Conservation (phyloP, 2,888 invertebrate species). For the Temnothorax unifasciatus region DNA sequence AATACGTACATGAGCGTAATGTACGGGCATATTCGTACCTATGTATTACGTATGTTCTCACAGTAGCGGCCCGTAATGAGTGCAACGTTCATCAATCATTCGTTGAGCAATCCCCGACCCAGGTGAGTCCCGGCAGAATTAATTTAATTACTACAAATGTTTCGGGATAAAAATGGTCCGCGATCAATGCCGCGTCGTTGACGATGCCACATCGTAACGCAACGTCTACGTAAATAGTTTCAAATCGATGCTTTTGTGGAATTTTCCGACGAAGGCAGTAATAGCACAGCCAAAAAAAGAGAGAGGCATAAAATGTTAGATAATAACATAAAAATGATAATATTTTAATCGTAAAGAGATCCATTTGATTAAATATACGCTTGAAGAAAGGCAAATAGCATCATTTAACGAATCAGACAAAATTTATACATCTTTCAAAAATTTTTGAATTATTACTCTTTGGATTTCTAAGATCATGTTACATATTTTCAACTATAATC, state of each 20-base stretch:
- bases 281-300: neutral
- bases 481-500: neutral
- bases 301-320: neutral
- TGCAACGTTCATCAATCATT: conserved; percentile 77
- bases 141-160: conserved; percentile 77
- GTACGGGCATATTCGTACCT: conserved; percentile 27
- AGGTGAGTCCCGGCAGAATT: conserved; percentile 71
- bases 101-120: conserved; percentile 70
- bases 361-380: neutral
- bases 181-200: conserved; percentile 52
- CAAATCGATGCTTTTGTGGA: neutral
- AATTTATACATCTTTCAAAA: neutral
- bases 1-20: conserved; percentile 30
- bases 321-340: neutral
- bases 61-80: conserved; percentile 77
- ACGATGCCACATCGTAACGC: conserved; percentile 6
- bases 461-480: neutral
- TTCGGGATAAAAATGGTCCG: conserved; percentile 62
- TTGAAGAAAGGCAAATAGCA: neutral
- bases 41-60: conserved; percentile 71
- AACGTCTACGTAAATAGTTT: neutral
- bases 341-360: neutral
- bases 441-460: conserved; percentile 9
- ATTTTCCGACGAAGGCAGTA: neutral
- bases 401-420: neutral